Conservation (phyloP, 2,888 invertebrate genomes). For the Blomia tropicalis region DNA sequence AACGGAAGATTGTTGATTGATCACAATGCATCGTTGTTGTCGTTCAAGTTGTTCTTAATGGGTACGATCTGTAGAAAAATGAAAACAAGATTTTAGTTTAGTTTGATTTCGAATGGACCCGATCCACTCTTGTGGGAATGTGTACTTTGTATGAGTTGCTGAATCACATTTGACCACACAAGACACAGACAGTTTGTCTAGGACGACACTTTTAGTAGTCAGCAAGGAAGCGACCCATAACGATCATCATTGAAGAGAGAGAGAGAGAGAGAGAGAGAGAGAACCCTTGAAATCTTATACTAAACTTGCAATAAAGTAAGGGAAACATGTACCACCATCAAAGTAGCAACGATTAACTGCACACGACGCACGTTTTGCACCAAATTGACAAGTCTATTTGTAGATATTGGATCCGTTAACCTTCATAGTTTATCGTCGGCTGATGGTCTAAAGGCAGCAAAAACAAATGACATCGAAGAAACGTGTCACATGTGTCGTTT, state of each 20-base stretch:
- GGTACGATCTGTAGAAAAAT: too few species aligned
- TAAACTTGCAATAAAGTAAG: background rate
- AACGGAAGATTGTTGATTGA: background rate
- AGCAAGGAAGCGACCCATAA: background rate
- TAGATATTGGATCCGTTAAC: background rate
- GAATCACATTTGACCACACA: background rate
- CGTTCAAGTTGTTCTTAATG: too few species aligned
- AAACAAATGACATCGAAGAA: background rate
- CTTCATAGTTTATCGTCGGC: background rate
- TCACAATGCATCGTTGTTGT: background rate
- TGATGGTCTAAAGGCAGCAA: constrained; percentile 14
- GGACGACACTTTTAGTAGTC: background rate
- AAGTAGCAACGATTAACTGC: constrained; percentile 14
- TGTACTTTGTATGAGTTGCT: too few species aligned
- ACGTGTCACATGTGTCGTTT: background rate
- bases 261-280: too few species aligned
- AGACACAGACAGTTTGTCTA: too few species aligned
- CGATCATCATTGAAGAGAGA: too few species aligned
- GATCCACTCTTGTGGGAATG: too few species aligned
- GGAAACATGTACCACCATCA: too few species aligned
- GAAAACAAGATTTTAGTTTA: too few species aligned
- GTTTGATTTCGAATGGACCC: too few species aligned
- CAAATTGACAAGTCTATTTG: constrained; percentile 11
- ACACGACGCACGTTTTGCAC: background rate
- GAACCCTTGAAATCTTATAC: constrained; percentile 12